Conservation (phyloP, 2,888 invertebrate species). For the Machimus rusticus region DNA sequence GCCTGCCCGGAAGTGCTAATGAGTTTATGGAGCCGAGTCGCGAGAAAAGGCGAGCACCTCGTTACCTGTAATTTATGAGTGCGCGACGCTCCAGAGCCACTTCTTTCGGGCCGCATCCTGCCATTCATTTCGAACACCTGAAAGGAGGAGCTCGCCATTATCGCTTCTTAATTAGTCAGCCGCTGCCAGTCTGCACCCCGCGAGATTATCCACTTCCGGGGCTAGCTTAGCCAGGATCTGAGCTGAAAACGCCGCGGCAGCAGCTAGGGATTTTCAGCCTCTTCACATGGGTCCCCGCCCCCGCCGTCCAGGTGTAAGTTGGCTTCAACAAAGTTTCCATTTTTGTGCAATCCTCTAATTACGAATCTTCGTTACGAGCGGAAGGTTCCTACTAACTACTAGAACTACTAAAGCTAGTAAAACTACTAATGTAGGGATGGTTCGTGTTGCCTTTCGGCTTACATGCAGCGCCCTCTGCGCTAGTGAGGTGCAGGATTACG, state of each 20-base stretch:
- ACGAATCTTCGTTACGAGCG: neutral
- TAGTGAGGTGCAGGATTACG: neutral
- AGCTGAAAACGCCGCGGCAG: neutral
- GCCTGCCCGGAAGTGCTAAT: conserved; percentile 24
- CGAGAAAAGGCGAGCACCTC: conserved; percentile 11
- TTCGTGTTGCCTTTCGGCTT: neutral
- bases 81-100: neutral
- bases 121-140: neutral
- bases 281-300: too few species aligned
- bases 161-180: conserved; percentile 23
- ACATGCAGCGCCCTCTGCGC: neutral
- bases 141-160: neutral
- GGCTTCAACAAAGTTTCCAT: neutral
- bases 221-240: neutral
- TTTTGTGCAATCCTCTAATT: neutral
- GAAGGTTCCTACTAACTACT: neutral
- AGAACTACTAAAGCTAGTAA: too few species aligned
- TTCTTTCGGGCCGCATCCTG: neutral
- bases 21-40: neutral
- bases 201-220: neutral
- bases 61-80: conserved; percentile 29
- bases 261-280: neutral
- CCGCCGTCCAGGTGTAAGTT: neutral
- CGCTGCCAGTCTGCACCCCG: neutral
- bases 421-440: neutral